Evolutionary conservation across 2,113 vertebrate species (phyloP).

Genomic region (Planiliza haematocheilus): DNA sequence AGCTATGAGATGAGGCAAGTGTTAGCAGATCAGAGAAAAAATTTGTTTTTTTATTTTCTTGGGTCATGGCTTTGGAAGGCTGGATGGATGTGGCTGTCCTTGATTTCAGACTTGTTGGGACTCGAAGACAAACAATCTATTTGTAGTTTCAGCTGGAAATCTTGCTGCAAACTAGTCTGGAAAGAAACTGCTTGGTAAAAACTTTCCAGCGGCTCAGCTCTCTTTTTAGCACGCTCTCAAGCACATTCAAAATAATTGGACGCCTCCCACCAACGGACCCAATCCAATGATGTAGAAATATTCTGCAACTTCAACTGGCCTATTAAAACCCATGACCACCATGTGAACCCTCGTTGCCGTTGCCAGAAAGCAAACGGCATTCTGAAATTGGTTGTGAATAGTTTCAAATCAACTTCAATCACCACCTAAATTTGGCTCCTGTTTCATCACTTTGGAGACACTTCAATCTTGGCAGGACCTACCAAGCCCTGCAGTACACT

Average conservation of each 20-base stretch:
- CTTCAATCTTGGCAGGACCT: not conserved
- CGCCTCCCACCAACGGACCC: too few relatives aligned
- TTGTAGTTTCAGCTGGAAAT: not conserved
- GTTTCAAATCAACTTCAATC: slow-evolving; percentile 16
- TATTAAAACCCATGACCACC: not conserved
- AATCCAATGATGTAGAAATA: not conserved
- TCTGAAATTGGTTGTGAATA: not conserved
- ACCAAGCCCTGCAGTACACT: not conserved
- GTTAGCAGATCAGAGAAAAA: too few relatives aligned
- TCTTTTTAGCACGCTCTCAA: too few relatives aligned
- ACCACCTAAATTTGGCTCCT: not conserved
- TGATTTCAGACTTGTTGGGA: too few relatives aligned
- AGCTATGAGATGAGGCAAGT: too few relatives aligned
- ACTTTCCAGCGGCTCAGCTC: too few relatives aligned
- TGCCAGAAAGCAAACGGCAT: not conserved
- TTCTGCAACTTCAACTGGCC: not conserved
- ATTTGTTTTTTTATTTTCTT: too few relatives aligned
- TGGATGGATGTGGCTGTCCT: too few relatives aligned
- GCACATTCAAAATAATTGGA: too few relatives aligned
- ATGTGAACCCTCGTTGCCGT: not conserved
- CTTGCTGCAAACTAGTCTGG: not conserved
- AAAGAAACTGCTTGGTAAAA: not conserved
- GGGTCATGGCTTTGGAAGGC: too few relatives aligned
- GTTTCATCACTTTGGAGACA: not conserved
- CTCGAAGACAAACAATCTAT: too few relatives aligned